Evolutionary conservation across 2,888 invertebrate species (phyloP).

Genomic region (Tortrix viridana): DNA sequence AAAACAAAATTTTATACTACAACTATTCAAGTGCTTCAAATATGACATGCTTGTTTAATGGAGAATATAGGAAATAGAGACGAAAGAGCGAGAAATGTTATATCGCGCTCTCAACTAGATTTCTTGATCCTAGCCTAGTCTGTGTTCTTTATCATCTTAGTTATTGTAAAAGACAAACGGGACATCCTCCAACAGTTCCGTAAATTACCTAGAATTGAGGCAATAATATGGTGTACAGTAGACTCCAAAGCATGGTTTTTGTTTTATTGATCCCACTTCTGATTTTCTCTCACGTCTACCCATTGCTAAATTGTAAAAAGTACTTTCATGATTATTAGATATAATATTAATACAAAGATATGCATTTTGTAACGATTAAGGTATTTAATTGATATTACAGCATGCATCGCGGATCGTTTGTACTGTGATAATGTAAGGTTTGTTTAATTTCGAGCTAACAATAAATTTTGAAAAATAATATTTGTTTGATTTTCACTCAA

Average conservation of each 20-base stretch:
- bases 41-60: too few species aligned
- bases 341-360: slow-evolving; percentile 34
- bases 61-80: too few species aligned
- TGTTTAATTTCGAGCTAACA: slow-evolving; percentile 35
- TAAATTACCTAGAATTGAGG: too few species aligned
- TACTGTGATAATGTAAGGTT: slow-evolving; percentile 38
- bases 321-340: slow-evolving; percentile 23
- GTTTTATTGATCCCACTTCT: slow-evolving; percentile 1
- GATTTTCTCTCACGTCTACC: background rate
- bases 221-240: too few species aligned
- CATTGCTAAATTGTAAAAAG: slow-evolving; percentile 22
- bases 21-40: too few species aligned
- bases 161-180: too few species aligned
- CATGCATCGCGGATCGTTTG: slow-evolving; percentile 34
- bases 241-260: background rate
- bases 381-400: slow-evolving; percentile 37
- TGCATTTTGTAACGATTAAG: slow-evolving; percentile 37
- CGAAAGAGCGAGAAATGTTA: too few species aligned
- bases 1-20: too few species aligned
- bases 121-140: too few species aligned
- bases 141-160: too few species aligned
- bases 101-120: too few species aligned
- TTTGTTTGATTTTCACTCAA: slow-evolving; percentile 41
- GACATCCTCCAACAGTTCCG: too few species aligned
- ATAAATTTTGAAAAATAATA: slow-evolving; percentile 26